Evolutionary conservation across 2,888 invertebrate species (phyloP).

Genomic region (Tipula helvola): DNA sequence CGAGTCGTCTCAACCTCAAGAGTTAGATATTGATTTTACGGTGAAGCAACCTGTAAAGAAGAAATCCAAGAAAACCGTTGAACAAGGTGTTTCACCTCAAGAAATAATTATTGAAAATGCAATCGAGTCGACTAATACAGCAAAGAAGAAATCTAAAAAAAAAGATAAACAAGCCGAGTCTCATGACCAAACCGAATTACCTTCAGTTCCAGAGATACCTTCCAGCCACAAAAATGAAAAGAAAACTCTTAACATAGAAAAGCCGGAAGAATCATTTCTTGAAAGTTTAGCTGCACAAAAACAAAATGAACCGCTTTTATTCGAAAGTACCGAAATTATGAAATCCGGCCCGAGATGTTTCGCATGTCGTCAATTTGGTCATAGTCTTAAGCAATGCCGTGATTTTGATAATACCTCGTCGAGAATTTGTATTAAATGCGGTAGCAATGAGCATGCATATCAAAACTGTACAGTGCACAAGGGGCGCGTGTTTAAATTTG

Average conservation of each 20-base stretch:
- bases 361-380: neutral
- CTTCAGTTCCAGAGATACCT: neutral
- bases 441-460: neutral
- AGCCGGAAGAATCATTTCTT: neutral
- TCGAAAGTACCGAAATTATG: neutral
- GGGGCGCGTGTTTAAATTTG: neutral
- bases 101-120: neutral
- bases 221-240: neutral
- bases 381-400: neutral
- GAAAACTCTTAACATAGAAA: neutral
- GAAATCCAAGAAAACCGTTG: neutral
- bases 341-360: conserved; percentile 4
- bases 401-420: neutral
- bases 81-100: neutral
- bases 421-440: conserved; percentile 7
- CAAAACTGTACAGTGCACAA: neutral
- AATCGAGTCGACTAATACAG: neutral
- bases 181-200: too few species aligned
- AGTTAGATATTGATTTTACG: neutral
- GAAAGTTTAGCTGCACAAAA: neutral
- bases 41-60: neutral
- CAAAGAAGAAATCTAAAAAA: neutral
- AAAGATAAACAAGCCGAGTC: neutral
- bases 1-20: neutral
- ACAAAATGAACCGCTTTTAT: neutral